Conservation (phyloP, 2,888 invertebrate genomes). For the Epinotia brunnichana region DNA sequence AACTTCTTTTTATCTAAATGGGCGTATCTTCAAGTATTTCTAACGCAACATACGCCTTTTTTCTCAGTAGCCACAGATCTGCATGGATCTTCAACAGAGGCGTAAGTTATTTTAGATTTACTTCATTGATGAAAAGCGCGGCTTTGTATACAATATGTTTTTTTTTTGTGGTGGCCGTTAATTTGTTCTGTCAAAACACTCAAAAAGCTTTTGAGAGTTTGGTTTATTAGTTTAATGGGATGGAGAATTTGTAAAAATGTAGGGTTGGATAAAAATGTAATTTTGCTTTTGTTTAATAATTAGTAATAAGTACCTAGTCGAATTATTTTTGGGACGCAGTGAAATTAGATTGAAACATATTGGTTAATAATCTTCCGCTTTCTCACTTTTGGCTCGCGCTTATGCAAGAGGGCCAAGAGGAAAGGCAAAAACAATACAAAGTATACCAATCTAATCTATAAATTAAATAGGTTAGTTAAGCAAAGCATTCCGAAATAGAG, state of each 20-base stretch:
- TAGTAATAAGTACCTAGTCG: no score
- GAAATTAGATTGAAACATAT: no score
- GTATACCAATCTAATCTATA: no score
- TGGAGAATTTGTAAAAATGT: not conserved
- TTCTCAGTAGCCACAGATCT: not conserved
- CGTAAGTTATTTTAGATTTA: conserved; percentile 35
- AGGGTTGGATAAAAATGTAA: no score
- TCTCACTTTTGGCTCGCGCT: no score
- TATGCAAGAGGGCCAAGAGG: no score
- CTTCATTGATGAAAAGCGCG: conserved; percentile 26
- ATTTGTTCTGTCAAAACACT: conserved; percentile 13
- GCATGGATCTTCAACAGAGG: conserved; percentile 20
- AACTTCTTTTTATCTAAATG: conserved; percentile 6
- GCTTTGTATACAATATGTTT: conserved; percentile 6
- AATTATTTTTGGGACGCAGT: no score
- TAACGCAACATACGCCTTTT: not conserved
- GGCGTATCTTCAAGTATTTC: not conserved
- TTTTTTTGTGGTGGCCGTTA: conserved; percentile 17
- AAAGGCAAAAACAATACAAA: no score
- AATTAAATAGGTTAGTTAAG: no score
- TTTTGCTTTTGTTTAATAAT: no score
- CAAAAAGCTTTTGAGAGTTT: conserved; percentile 9
- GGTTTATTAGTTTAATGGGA: not conserved
- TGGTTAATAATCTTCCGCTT: no score
- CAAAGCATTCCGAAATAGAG: no score